Conservation (phyloP, 2,888 invertebrate species). For the Nephrotoma appendiculata region DNA sequence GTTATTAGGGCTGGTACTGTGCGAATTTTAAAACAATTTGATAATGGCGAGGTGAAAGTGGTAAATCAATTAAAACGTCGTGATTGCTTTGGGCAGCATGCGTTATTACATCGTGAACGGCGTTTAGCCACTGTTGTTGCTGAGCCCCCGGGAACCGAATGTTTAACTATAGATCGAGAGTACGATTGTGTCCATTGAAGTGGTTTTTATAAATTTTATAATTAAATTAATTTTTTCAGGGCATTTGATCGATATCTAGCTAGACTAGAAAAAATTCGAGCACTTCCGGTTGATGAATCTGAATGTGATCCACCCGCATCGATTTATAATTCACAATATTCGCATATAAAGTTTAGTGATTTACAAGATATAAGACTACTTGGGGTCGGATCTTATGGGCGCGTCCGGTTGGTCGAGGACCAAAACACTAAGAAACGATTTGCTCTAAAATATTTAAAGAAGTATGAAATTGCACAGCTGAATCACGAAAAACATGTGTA, state of each 20-base stretch:
- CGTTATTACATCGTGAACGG: conserved; percentile 68
- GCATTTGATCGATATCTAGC: conserved; percentile 76
- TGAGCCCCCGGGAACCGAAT: conserved; percentile 67
- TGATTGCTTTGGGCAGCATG: conserved; percentile 81
- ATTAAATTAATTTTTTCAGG: conserved; percentile 26
- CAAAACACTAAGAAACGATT: conserved; percentile 40
- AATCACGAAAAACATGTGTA: conserved; percentile 80
- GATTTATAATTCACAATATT: conserved; percentile 36
- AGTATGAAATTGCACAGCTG: conserved; percentile 75
- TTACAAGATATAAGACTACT: conserved; percentile 71
- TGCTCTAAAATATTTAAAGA: conserved; percentile 80
- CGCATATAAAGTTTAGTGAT: conserved; percentile 57
- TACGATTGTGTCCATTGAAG: conserved; percentile 30
- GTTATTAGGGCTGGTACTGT: conserved; percentile 78
- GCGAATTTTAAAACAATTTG: conserved; percentile 50
- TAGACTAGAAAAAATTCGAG: conserved; percentile 35
- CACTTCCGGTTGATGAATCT: not conserved
- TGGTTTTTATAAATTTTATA: not conserved
- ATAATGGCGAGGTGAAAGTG: conserved; percentile 43
- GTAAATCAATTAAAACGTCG: conserved; percentile 60
- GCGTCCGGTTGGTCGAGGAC: conserved; percentile 65
- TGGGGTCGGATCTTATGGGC: conserved; percentile 86
- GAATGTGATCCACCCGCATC: not conserved
- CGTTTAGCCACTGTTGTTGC: conserved; percentile 86
- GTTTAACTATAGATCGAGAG: conserved; percentile 74